Percentiles rank a stretch among this genome's conserved stretches.
Conservation (phyloP, 30 jellyfish, hydroid and myxozoan species). For the Hydractinia symbiolongicarpus region DNA sequence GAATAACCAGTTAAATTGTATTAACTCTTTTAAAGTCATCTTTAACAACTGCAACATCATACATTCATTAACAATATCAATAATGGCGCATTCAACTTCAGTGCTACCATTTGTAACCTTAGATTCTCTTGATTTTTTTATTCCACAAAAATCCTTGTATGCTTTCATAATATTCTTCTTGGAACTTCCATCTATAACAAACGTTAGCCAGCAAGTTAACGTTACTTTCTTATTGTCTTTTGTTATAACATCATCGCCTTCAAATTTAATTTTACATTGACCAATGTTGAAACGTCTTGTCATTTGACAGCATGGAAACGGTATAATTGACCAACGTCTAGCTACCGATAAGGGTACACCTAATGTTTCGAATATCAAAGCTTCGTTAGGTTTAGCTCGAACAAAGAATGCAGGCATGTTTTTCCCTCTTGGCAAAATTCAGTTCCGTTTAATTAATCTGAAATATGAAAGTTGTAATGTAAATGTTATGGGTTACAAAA, state of each 20-base stretch:
- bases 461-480: too few relatives aligned
- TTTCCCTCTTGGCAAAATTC: too few relatives aligned
- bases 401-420: not conserved
- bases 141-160: not conserved
- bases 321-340: not conserved
- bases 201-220: not conserved
- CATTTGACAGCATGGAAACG: constrained; percentile 13
- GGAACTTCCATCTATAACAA: not conserved
- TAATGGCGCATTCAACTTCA: not conserved
- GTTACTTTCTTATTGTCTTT: not conserved
- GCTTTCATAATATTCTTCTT: not conserved
- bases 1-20: not conserved
- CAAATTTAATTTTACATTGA: not conserved
- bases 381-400: not conserved
- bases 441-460: too few relatives aligned
- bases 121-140: not conserved
- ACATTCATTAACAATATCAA: not conserved
- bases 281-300: constrained; percentile 5
- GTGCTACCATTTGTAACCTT: not conserved
- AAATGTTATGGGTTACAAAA: too few relatives aligned
- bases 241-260: constrained; percentile 6
- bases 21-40: constrained; percentile 1
- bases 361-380: not conserved
- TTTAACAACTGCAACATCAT: not conserved
- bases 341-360: constrained; percentile 7